These are phyloP conservation scores for Thysanoteuthis rhombus DNA, from an alignment of 2,888 invertebrate genomes.

Conservation along the genomic window DNA sequence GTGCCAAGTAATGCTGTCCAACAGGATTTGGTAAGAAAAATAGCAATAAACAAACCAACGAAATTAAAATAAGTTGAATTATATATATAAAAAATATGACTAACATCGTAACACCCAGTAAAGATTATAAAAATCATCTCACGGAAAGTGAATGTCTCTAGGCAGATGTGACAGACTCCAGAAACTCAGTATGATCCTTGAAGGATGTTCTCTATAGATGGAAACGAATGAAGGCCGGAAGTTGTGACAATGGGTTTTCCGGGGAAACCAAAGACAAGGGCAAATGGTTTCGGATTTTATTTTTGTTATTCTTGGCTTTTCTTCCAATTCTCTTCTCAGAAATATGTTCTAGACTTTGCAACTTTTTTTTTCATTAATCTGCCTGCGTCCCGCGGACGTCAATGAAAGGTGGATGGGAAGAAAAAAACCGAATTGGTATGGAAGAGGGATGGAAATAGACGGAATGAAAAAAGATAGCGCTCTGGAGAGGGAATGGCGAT, in stretches of 20 bases:
- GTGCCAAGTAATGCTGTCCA: background rate
- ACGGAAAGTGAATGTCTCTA: background rate
- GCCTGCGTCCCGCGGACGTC: background rate
- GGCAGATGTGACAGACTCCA: background rate
- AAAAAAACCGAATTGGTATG: no score
- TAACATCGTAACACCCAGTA: no score
- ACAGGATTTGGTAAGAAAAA: background rate
- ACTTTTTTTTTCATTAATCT: background rate
- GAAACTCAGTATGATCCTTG: background rate
- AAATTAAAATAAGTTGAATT: no score
- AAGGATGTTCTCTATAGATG: background rate
- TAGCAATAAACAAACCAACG: background rate
- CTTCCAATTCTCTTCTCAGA: background rate
- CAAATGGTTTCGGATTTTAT: background rate
- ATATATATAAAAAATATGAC: no score
- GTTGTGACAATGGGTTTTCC: background rate
- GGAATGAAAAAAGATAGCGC: no score
- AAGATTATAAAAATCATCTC: no score
- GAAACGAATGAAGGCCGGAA: background rate
- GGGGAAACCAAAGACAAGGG: background rate
- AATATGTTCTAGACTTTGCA: background rate
- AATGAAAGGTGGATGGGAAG: background rate
- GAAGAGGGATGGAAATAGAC: no score
- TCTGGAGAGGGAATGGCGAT: no score
- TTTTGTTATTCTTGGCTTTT: background rate